Base-by-base conservation (phyloP, 2,888 invertebrate genomes). In the Drosophila sordidula region DNA sequence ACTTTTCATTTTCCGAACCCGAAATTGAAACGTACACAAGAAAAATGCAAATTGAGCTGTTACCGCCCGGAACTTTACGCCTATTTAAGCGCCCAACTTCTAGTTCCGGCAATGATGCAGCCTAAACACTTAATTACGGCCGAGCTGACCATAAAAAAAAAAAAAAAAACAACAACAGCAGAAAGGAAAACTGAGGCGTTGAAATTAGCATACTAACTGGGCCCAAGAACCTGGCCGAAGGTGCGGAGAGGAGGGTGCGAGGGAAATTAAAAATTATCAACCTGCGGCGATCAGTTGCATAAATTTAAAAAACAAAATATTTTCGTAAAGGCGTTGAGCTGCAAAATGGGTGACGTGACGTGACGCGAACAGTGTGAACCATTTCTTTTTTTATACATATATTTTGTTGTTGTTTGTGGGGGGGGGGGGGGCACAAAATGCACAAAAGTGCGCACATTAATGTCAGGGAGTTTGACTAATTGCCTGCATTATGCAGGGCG, bases 1-100 rank as follows among this genome's bases (percentile, higher is more conserved):
- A 52, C 6, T 56, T 65, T 62, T 41, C 46, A 70, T 73, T 73
- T 73, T 77, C 47, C 54, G 25, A 61, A 55, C 8, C 22, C 68
- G 8, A 55, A 78, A 80, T 68, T 72, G 59, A 80, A 72, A 80
- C 47, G 73, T 65, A 50, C 18, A 52, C 46, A 72, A 84, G 80
- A 90, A 86, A 86, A 85, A 90, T 90, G 90, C 80, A 90, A 90
- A 90, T 90, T 80, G 89, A 87, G 82, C 66, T 80, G 78, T 79
- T 69, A 62, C 55, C 64, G 55, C 46, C 42, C 39, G 64, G 51
- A 75, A 71, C 73, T 81, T 79, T 67, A 78, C 83, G 86, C 80
- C 85, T 78, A 61, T 71, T 80, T 85, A 78, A 59, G 65, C 69
- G 71, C 38, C 64, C 59, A 69, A 76, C 42, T 49, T 38, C 65